Evolutionary conservation across 2,113 vertebrate species (phyloP), one percentile per base, ranked within the genome.

Genomic region (Thunnus maccoyii): DNA sequence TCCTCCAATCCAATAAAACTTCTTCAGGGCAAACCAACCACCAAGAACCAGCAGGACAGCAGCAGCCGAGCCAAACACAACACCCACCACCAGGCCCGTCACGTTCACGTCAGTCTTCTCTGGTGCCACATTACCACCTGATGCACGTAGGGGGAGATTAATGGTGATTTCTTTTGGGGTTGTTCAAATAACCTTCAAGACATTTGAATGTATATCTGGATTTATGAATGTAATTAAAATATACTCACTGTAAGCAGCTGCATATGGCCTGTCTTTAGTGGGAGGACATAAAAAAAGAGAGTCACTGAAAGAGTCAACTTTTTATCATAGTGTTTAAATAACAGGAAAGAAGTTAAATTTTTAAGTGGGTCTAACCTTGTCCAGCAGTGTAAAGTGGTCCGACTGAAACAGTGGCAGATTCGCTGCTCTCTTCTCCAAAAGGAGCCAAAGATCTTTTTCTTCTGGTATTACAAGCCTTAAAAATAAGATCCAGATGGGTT

Each of bases 371-470:
- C 78, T 46, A 18, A 96, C 95, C 91, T 76, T 82, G 50, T 17
- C n/a, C 32, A n/a, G 70, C 78, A 0, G 82, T 94, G 70, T 89
- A 93, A 46, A 96, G 83, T 30, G 95, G 95, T 65, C 95, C 95
- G 0, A 93, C 63, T n/a, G 96, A 88, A 47, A 96, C 54, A 3
- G 94, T 94, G 20, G 95, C 93, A 4, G 93, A 91, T 1, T 93
- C 91, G 0, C 20, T 54, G 32, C 83, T 73, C 57, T 88, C 72
- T 15, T 80, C 4, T 52, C 87, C 90, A 41, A 89, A 91, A 32
- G 90, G 76, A 18, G 68, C 67, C 52, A 80, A 14, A 9, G 83
- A 80, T 71, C 94, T 88, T 89, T 61, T 94, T 76, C 86, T 93
- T 78, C 80, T 88, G 1, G 0, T 41, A 9, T 9, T 78, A 76